These are phyloP conservation scores for Parnassius smintheus DNA, from an alignment of 2,888 invertebrate species.

Conservation along the genomic window DNA sequence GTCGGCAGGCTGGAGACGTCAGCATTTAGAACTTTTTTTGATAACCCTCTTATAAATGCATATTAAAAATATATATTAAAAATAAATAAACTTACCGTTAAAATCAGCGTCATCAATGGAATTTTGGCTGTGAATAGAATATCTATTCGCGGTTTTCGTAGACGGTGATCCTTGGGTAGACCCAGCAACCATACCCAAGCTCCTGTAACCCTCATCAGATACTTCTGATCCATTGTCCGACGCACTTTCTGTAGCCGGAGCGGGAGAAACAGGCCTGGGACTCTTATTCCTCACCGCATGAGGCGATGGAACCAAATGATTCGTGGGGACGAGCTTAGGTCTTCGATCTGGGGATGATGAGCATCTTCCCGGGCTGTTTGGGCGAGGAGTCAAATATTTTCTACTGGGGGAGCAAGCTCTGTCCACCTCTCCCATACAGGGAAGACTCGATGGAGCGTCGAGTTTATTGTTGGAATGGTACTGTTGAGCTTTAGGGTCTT, in stretches of 20 bases:
- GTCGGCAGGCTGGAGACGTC: too few relatives aligned
- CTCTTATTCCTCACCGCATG: constrained; percentile 67
- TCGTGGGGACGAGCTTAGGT: constrained; percentile 60
- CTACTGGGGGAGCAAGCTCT: constrained; percentile 64
- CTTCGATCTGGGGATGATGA: constrained; percentile 71
- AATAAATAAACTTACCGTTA: constrained; percentile 75
- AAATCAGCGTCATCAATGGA: constrained; percentile 87
- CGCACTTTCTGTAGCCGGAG: constrained; percentile 81
- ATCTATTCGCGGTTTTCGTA: constrained; percentile 81
- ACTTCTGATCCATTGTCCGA: constrained; percentile 92
- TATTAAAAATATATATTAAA: too few relatives aligned
- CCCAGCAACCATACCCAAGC: constrained; percentile 84
- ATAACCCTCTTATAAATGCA: too few relatives aligned
- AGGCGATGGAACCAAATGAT: constrained; percentile 76
- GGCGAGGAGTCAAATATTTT: constrained; percentile 52
- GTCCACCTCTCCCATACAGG: constrained; percentile 65
- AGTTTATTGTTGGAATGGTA: constrained; percentile 61
- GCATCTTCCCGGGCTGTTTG: constrained; percentile 62
- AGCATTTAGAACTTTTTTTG: too few relatives aligned
- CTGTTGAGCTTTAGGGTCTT: constrained; percentile 56
- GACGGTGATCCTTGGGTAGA: constrained; percentile 74
- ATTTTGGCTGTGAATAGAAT: constrained; percentile 86
- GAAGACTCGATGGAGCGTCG: constrained; percentile 63
- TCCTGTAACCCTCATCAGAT: constrained; percentile 92
- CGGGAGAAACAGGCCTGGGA: constrained; percentile 78